Evolutionary conservation across 2,113 vertebrate species (phyloP), one percentile per base, ranked within the genome.

Genomic region (Brachionichthys hirsutus): DNA sequence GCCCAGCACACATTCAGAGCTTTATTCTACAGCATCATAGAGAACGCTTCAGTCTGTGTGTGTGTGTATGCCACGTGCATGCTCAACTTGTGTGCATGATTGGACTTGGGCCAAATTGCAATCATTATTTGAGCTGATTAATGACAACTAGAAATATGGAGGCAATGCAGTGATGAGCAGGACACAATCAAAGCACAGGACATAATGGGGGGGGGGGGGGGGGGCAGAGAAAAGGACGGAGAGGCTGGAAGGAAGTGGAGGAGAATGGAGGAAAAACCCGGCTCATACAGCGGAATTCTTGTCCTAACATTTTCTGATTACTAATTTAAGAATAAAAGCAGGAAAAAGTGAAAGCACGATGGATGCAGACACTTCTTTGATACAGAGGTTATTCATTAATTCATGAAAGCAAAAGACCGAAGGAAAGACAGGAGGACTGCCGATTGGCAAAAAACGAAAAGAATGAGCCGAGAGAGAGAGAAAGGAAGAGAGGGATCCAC

Each of bases 111-210:
- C 86, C 86, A 87, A 83, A 75, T 53, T 62, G 50, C 71, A 85
- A 80, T 86, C 77, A 78, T 89, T 86, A 88, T 87, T 82, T 81
- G 63, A 67, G 69, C 78, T 84, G 83, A 91, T 89, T 87, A 87
- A 88, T 80, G 89, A 76, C 69, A 86, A 87, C 90, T 84, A 78
- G 81, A 55, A 65, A 76, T 64, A 68, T 78, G 67, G 73, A 77
- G 70, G 67, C 60, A 69, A 52, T 61, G 53, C 44, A 53, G 69
- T 19, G 17, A 64, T 48, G 69, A 49, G 48, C 50, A 46, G 53
- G 55, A 79, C 68, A 73, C 50, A 66, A 65, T 74, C 61, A 82
- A 62, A 73, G 62, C 64, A 41, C 22, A 56, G 20, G 24, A 20
- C 63, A 54, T 62, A 80, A 70, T 70, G 71, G 74, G 46, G 48